A percentile compares a stretch with the other conserved stretches of the same genome.
phyloP scores from a whole-genome alignment of 1,140 invertebrate species.

The Drosophila arizonae region DNA sequence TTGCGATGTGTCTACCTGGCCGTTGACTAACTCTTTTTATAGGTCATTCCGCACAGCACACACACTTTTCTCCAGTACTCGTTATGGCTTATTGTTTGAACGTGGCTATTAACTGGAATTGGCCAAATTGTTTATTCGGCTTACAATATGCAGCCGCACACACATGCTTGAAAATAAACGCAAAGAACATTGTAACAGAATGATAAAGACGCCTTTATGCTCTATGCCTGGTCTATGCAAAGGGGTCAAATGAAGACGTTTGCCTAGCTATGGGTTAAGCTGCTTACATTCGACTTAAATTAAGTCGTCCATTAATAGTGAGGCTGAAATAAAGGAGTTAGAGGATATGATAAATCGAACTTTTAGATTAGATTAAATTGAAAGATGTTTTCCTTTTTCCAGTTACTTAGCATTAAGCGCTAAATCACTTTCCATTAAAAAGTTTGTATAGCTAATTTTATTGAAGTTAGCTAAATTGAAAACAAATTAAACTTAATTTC shows the following conservation, averaged over 20 bases:
- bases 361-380: too few relatives aligned
- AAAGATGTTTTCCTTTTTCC: too few relatives aligned
- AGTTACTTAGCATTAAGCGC: too few relatives aligned
- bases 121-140: constrained; percentile 30
- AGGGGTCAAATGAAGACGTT: background rate
- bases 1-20: background rate
- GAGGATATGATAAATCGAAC: background rate
- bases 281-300: background rate
- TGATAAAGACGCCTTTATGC: constrained; percentile 1
- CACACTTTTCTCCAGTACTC: background rate
- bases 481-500: too few relatives aligned
- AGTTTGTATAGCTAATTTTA: too few relatives aligned
- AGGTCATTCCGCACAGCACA: background rate
- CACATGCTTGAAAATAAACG: constrained; percentile 3
- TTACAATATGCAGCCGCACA: background rate
- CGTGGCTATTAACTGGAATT: constrained; percentile 33
- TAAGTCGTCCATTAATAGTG: background rate
- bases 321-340: background rate
- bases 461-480: too few relatives aligned
- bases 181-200: background rate
- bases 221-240: background rate
- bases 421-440: too few relatives aligned
- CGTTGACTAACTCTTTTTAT: constrained; percentile 4
- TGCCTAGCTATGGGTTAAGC: background rate
- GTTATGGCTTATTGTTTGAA: constrained; percentile 20